These are phyloP conservation scores for Cataglyphis livida DNA, from an alignment of 2,888 invertebrate species.

Conservation along the genomic window DNA sequence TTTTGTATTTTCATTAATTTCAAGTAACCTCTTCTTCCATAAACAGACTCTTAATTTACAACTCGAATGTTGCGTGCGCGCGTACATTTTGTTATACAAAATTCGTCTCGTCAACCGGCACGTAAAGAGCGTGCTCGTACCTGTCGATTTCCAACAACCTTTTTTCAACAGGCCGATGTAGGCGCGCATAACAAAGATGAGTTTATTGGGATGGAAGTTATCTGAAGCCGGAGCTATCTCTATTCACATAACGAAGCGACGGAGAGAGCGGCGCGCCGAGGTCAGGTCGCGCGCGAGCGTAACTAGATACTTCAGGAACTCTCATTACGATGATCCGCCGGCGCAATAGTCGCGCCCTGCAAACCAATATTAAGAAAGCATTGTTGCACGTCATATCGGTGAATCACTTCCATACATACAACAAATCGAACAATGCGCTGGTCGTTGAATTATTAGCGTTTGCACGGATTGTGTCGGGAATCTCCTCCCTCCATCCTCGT, in stretches of 20 bases:
- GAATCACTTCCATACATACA: conserved; percentile 65
- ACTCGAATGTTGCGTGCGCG: background rate
- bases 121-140: background rate
- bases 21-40: background rate
- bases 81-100: background rate
- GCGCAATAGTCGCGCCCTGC: conserved; percentile 63
- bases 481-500: conserved; percentile 33
- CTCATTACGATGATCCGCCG: conserved; percentile 71
- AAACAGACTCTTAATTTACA: background rate
- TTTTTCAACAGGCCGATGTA: conserved; percentile 30
- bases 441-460: conserved; percentile 67
- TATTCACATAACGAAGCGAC: conserved; percentile 39
- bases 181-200: conserved; percentile 51
- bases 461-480: conserved; percentile 59
- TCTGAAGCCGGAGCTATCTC: conserved; percentile 17
- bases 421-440: conserved; percentile 61
- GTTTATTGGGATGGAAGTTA: conserved; percentile 58
- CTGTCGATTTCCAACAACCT: background rate
- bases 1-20: conserved; percentile 19
- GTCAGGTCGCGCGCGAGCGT: conserved; percentile 52
- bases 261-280: conserved; percentile 1
- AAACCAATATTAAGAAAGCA: conserved; percentile 72
- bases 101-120: background rate
- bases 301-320: conserved; percentile 71
- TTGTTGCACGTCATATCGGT: conserved; percentile 68